Percentiles rank a stretch among this genome's conserved stretches.
Evolutionary conservation across 1,140 invertebrate species (phyloP).

Genomic region (Mamestra configurata): DNA sequence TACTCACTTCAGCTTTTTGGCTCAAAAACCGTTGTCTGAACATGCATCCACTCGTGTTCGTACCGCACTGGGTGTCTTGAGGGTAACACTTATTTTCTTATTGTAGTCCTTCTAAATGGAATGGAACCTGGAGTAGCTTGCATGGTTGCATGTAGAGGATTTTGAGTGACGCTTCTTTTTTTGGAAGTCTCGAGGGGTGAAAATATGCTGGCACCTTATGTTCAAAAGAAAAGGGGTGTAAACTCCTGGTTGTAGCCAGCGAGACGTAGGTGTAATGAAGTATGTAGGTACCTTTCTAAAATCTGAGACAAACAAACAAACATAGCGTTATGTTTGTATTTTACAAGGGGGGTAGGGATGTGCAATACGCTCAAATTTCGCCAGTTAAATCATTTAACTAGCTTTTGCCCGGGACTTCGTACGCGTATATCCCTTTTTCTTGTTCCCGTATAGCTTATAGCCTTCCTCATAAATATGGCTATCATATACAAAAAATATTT

Average conservation of each 20-base stretch:
- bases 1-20: constrained; percentile 22
- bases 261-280: too few species aligned
- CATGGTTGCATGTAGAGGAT: constrained; percentile 9
- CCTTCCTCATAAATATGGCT: too few species aligned
- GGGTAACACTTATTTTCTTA: constrained; percentile 52
- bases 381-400: too few species aligned
- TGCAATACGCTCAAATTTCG: too few species aligned
- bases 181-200: constrained; percentile 1
- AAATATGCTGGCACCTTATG: not conserved
- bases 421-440: too few species aligned
- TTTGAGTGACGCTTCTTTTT: constrained; percentile 30
- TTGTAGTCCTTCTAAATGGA: constrained; percentile 37
- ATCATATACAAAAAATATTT: too few species aligned
- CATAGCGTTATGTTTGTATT: too few species aligned
- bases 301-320: too few species aligned
- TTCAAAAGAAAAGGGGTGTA: not conserved
- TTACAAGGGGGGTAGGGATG: too few species aligned
- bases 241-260: not conserved
- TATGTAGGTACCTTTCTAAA: too few species aligned
- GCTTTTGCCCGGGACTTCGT: too few species aligned
- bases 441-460: too few species aligned
- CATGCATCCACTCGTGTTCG: constrained; percentile 51
- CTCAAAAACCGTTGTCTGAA: constrained; percentile 52
- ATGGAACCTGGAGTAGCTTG: constrained; percentile 4
- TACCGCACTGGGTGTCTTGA: constrained; percentile 48